Conservation (phyloP, 2,888 invertebrate species). For the Agonopterix alstromeriana region DNA sequence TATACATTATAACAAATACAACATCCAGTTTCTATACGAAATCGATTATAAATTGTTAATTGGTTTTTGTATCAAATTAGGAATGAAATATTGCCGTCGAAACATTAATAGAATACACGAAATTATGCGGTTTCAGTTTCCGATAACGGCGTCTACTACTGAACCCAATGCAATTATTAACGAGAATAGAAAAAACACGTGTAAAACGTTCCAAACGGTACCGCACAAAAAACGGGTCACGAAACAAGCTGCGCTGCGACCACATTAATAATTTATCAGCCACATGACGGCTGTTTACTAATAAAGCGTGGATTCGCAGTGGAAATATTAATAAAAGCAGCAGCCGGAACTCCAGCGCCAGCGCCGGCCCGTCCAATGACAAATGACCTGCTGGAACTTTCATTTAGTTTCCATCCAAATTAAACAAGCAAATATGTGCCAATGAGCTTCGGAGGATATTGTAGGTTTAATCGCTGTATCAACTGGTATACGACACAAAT, state of each 20-base stretch:
- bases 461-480: too few relatives aligned
- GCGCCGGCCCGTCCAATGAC: slow-evolving; percentile 45
- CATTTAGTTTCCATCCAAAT: slow-evolving; percentile 67
- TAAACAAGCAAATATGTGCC: slow-evolving; percentile 33
- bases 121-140: too few relatives aligned
- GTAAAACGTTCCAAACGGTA: slow-evolving; percentile 17
- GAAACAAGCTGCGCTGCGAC: slow-evolving; percentile 59
- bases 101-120: too few relatives aligned
- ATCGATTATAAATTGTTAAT: too few relatives aligned
- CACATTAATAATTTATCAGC: slow-evolving; percentile 77
- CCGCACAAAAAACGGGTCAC: slow-evolving; percentile 47
- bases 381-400: slow-evolving; percentile 65
- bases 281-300: slow-evolving; percentile 75
- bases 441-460: not conserved
- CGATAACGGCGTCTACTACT: not conserved
- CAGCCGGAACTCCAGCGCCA: slow-evolving; percentile 38
- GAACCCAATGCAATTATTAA: not conserved
- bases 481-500: too few relatives aligned
- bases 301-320: slow-evolving; percentile 72
- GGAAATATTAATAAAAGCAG: slow-evolving; percentile 76
- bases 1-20: too few relatives aligned
- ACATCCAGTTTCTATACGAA: too few relatives aligned
- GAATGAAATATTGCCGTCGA: too few relatives aligned
- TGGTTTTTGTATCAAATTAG: too few relatives aligned
- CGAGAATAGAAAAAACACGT: slow-evolving; percentile 25